These are phyloP conservation scores for Acrobasis suavella DNA, from an alignment of 2,888 invertebrate species.

Conservation along the genomic window DNA sequence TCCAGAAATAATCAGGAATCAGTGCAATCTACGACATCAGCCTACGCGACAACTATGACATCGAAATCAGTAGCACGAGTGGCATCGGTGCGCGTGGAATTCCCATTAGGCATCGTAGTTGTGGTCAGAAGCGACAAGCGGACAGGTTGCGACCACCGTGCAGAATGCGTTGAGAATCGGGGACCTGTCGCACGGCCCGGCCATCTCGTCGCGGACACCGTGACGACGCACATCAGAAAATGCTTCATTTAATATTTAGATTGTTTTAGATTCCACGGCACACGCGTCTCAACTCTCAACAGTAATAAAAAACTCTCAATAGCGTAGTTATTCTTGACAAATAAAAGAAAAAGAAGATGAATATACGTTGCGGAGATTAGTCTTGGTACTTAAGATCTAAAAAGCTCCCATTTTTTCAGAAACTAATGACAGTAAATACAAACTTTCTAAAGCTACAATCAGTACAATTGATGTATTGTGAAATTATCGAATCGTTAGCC, in stretches of 20 bases:
- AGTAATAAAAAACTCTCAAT: too few species aligned
- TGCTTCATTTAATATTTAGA: slow-evolving; percentile 28
- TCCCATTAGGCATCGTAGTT: slow-evolving; percentile 53
- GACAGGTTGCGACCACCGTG: slow-evolving; percentile 59
- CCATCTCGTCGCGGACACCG: slow-evolving; percentile 48
- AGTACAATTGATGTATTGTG: neutral
- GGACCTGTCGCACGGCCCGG: slow-evolving; percentile 78
- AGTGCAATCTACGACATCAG: slow-evolving; percentile 12
- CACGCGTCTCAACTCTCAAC: slow-evolving; percentile 13
- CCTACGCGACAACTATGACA: slow-evolving; percentile 27
- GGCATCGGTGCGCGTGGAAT: slow-evolving; percentile 52
- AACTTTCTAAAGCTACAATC: neutral
- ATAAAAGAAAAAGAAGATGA: neutral
- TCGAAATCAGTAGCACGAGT: slow-evolving; percentile 54
- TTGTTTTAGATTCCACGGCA: slow-evolving; percentile 28
- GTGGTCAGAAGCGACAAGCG: slow-evolving; percentile 39
- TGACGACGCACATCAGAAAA: slow-evolving; percentile 45
- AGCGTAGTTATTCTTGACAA: neutral
- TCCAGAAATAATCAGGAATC: slow-evolving; percentile 16
- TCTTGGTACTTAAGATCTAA: neutral
- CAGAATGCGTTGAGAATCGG: slow-evolving; percentile 78
- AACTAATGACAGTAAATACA: neutral
- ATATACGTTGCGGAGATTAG: too few species aligned
- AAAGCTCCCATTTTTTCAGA: neutral
- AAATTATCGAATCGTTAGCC: slow-evolving; percentile 29